phyloP scores from a whole-genome alignment of 2,797 vertebrate genomes.

The Podargus strigoides region DNA sequence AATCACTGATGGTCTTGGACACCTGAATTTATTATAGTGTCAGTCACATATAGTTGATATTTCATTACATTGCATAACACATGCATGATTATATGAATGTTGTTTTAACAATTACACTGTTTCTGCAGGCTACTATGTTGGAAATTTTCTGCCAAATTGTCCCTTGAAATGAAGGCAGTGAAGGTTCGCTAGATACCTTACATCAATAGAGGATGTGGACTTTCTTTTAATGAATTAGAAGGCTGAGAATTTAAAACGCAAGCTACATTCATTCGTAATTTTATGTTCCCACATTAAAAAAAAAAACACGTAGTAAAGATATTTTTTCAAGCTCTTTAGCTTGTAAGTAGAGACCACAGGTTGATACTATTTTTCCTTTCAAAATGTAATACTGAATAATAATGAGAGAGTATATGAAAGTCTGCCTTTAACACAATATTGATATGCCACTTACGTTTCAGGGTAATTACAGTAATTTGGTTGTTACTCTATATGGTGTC shows the following conservation, averaged over 20 bases:
- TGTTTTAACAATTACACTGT: neutral
- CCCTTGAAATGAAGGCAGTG: neutral
- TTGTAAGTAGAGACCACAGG: slow-evolving; percentile 56
- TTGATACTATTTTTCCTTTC: slow-evolving; percentile 70
- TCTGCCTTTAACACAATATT: slow-evolving; percentile 72
- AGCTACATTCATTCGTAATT: neutral
- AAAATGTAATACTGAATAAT: slow-evolving; percentile 68
- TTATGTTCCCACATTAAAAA: neutral
- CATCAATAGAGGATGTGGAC: neutral
- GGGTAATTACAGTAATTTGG: slow-evolving; percentile 81
- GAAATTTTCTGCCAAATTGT: neutral
- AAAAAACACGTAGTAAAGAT: slow-evolving; percentile 16
- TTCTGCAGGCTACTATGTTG: neutral
- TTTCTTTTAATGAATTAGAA: neutral
- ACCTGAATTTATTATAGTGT: neutral
- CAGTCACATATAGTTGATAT: neutral
- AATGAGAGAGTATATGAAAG: slow-evolving; percentile 69
- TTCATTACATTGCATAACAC: neutral
- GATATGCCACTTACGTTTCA: slow-evolving; percentile 74
- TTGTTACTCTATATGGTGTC: slow-evolving; percentile 75
- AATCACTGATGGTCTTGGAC: neutral
- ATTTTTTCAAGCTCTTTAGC: slow-evolving; percentile 40
- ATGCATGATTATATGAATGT: accelerated
- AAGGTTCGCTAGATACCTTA: neutral
- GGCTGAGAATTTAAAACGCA: neutral